Evolutionary conservation across 2,113 vertebrate species (phyloP), one percentile per base, ranked within the genome.

Genomic region (Phylloscopus trochiloides): DNA sequence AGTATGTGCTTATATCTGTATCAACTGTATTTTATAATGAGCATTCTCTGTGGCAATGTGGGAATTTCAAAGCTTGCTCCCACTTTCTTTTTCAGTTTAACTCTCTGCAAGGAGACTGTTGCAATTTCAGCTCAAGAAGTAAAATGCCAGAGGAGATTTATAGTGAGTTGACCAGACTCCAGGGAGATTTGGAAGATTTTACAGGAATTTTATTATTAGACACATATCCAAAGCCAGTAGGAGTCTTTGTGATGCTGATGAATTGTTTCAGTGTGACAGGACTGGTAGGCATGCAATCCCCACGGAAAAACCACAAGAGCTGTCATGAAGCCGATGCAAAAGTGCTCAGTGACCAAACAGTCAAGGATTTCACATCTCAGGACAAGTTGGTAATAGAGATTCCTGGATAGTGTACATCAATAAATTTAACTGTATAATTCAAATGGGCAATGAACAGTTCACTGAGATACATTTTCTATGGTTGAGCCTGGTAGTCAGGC

Each of bases 91-190:
- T 72, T 65, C 54, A 40, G 21, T 80, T 94, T 90, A 71, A 82
- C 89, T 97, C 91, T 93, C 82, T 72, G 84, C 80, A 61, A 54
- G 81, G 61, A 96, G 31, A 65, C 61, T 70, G 28, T 43, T 87
- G 65, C 57, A 92, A 47, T 73, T 91, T 94, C 86, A 92, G 82
- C 91, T 92, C 55, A 92, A 95, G 95, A 84, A 48, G 54, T 88
- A 86, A 96, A 93, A 74, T 48, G 5, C 32, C 86, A 74, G 51
- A 83, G 36, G 55, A 94, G 52, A 81, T 95, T 97, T 94, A 92
- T 54, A 32, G 63, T 10, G 36, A 17, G 25, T 28, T 94, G 63
- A 93, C 67, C 75, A 54, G 42, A 29, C 51, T 87, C 88, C 80
- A 48, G 38, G 48, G 38, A 92, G 54, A 70, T 95, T 83, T 94